Evolutionary conservation across 2,888 invertebrate species (phyloP), one percentile per base, ranked within the genome.

Genomic region (Cyaniris semiargus): DNA sequence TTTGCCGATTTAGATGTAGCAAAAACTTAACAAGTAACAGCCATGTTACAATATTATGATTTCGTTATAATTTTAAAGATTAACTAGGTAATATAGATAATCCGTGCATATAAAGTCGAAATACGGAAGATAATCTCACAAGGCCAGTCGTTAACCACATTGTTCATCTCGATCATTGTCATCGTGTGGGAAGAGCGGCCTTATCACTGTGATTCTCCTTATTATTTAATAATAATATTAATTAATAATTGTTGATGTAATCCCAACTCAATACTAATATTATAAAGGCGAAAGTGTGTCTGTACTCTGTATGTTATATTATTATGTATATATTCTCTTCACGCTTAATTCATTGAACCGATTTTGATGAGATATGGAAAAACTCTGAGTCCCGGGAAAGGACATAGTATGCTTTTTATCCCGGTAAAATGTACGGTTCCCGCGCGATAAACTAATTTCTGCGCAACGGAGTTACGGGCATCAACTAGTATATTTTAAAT

Each of bases 61-160:
- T 60, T 60, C 23, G 60, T 60, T 60, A 60, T 60, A 60, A 60
- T 60, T 60, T 60, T 10, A 60, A 23, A 13, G 60, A 23, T 13
- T 60, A 23, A 23, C 23, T 60, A n/a, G 3, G 8, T 23, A 23
- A 27, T 66, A 66, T 5, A 31, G 58, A 27, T 31, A 31, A 15
- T 27, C 10, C 13, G 66, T 31, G 27, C 27, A 27, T 66, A 18
- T 66, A 27, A 66, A 27, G 66, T 27, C 27, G 15, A 66, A 66
- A 66, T 31, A 66, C 66, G 66, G 71, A 38, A 71, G 71, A 71
- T 71, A n/a, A 71, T 38, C 7, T 21, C n/a, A 38, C 71, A 71
- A 71, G 71, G 71, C 71, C 71, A 71, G 71, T 71, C 38, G 71
- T 21, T 31, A 66, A 66, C 66, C 66, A 66, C 66, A 66, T 66